These are phyloP conservation scores for Cephus nigrinus DNA, from an alignment of 2,888 invertebrate species.

Conservation along the genomic window DNA sequence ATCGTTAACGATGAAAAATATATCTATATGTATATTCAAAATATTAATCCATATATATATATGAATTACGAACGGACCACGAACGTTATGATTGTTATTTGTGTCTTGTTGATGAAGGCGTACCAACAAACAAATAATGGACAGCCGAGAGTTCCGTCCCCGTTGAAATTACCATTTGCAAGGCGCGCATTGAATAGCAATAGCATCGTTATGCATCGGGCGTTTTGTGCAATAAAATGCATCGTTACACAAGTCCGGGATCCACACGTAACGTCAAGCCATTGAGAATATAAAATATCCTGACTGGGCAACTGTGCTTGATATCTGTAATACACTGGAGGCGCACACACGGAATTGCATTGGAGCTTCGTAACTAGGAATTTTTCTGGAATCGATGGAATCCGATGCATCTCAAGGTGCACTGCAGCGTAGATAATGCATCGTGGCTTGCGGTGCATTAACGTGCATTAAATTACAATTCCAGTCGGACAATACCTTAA, in stretches of 20 bases:
- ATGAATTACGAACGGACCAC: neutral
- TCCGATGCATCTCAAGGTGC: neutral
- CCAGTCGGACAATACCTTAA: neutral
- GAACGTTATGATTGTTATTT: neutral
- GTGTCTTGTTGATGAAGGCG: slow-evolving; percentile 4
- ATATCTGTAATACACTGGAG: neutral
- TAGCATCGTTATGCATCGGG: slow-evolving; percentile 1
- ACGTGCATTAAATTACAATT: neutral
- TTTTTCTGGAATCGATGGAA: neutral
- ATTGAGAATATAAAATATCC: neutral
- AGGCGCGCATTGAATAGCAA: slow-evolving; percentile 3
- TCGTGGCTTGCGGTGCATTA: neutral
- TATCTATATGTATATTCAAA: no score
- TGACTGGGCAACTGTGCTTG: neutral
- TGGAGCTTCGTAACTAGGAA: neutral
- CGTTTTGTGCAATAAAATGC: slow-evolving; percentile 3
- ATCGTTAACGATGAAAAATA: no score
- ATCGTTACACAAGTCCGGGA: neutral
- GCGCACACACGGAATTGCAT: neutral
- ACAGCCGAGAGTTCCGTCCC: neutral
- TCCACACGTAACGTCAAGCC: neutral
- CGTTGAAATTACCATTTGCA: slow-evolving; percentile 1
- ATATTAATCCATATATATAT: neutral
- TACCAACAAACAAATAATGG: neutral
- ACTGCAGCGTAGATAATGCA: neutral